Percentiles rank a stretch among this genome's conserved stretches.
These are phyloP conservation scores for Pterocles orientalis DNA, from an alignment of 2,113 vertebrate genomes.

Conservation along the genomic window DNA sequence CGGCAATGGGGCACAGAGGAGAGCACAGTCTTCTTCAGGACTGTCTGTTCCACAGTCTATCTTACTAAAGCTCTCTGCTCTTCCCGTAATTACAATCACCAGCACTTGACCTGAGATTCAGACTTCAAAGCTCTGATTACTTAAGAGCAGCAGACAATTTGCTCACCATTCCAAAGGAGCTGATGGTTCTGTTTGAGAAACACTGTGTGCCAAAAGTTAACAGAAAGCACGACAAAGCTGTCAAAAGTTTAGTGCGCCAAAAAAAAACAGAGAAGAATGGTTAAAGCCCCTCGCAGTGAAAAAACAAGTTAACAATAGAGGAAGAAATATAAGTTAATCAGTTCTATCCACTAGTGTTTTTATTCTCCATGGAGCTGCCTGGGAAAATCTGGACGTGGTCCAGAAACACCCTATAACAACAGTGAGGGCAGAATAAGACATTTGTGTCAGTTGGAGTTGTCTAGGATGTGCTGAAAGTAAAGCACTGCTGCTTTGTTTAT, in stretches of 20 bases:
- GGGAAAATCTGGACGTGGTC: background rate
- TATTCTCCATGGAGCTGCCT: background rate
- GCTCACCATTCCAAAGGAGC: background rate
- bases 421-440: background rate
- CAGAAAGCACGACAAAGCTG: background rate
- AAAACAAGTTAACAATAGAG: background rate
- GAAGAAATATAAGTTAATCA: slow-evolving; percentile 3
- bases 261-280: background rate
- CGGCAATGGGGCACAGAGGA: background rate
- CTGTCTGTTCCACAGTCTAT: background rate
- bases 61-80: background rate
- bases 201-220: background rate
- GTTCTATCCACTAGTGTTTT: background rate
- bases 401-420: background rate
- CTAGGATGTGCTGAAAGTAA: background rate
- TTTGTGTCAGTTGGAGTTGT: background rate
- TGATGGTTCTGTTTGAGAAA: slow-evolving; percentile 7
- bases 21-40: background rate
- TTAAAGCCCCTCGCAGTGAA: background rate
- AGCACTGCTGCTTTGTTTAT: background rate
- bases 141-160: background rate
- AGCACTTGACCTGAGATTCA: background rate
- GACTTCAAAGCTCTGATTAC: background rate
- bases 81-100: background rate
- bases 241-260: background rate